A percentile compares a stretch with the other conserved stretches of the same genome.
Evolutionary conservation across 2,113 vertebrate species (phyloP).

Genomic region (Tenebrosternarchus preto): DNA sequence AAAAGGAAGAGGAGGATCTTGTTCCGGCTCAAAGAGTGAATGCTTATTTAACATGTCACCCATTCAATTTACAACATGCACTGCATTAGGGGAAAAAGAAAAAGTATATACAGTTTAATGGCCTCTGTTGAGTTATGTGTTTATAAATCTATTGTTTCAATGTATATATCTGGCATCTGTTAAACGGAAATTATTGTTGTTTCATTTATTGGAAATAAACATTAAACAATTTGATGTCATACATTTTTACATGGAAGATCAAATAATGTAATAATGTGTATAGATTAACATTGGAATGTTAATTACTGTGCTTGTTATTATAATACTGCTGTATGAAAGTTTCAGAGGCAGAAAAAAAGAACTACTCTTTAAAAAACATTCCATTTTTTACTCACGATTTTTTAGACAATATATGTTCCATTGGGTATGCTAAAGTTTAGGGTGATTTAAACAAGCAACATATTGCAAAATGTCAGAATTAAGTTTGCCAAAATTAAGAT

Average conservation of each 20-base stretch:
- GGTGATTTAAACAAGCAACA: too few species aligned
- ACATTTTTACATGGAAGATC: constrained; percentile 5
- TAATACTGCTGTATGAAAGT: not conserved
- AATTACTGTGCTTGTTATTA: not conserved
- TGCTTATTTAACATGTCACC: constrained; percentile 30
- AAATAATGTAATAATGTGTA: not conserved
- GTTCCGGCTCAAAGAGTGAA: constrained; percentile 22
- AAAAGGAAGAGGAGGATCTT: constrained; percentile 3
- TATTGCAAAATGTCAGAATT: too few species aligned
- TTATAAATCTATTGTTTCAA: not conserved
- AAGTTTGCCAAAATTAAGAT: not conserved
- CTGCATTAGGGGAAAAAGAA: not conserved
- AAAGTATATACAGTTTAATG: not conserved
- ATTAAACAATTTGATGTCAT: not conserved
- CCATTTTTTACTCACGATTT: too few species aligned
- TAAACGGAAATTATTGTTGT: not conserved
- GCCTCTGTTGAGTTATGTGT: constrained; percentile 21
- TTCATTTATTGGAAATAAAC: constrained; percentile 9
- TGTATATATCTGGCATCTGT: not conserved
- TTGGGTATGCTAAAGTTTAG: too few species aligned
- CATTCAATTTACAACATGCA: constrained; percentile 7
- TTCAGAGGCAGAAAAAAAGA: not conserved
- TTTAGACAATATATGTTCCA: too few species aligned
- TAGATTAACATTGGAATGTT: not conserved
- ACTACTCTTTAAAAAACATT: not conserved